Evolutionary conservation across 2,113 vertebrate species (phyloP).

Genomic region (Pionites leucogaster): DNA sequence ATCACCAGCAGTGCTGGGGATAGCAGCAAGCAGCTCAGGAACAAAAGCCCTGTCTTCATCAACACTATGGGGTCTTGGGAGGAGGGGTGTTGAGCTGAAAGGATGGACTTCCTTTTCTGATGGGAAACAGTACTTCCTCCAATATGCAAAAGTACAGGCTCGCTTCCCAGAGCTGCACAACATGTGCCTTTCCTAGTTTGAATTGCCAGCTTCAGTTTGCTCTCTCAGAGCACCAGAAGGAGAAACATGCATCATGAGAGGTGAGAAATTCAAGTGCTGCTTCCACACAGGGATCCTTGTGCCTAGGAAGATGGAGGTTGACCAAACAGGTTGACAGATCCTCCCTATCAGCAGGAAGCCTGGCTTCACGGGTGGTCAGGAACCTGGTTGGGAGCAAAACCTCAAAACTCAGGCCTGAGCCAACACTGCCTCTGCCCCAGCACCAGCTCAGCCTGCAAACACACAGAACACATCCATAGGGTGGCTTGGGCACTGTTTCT

Average conservation of each 20-base stretch:
- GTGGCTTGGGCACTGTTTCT: accelerated
- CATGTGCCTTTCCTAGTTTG: neutral
- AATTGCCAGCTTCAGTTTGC: neutral
- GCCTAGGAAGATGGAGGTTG: neutral
- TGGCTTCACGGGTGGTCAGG: neutral
- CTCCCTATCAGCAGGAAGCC: neutral
- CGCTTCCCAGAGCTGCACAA: neutral
- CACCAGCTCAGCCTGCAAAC: neutral
- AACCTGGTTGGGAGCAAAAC: neutral
- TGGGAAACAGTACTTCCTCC: neutral
- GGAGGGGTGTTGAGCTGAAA: neutral
- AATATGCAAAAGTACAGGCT: neutral
- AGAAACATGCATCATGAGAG: accelerated
- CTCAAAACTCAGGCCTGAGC: neutral
- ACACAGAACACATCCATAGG: accelerated
- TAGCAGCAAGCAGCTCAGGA: neutral
- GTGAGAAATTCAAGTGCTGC: accelerated
- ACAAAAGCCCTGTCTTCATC: conserved; percentile 22
- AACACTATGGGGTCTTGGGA: neutral
- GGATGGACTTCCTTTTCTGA: neutral
- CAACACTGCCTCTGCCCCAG: neutral
- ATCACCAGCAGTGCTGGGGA: neutral
- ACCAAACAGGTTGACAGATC: neutral
- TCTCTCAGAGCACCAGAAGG: neutral
- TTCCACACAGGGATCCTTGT: neutral